These are phyloP conservation scores for Cheilosia scutellata DNA, from an alignment of 2,888 invertebrate species.

Conservation along the genomic window DNA sequence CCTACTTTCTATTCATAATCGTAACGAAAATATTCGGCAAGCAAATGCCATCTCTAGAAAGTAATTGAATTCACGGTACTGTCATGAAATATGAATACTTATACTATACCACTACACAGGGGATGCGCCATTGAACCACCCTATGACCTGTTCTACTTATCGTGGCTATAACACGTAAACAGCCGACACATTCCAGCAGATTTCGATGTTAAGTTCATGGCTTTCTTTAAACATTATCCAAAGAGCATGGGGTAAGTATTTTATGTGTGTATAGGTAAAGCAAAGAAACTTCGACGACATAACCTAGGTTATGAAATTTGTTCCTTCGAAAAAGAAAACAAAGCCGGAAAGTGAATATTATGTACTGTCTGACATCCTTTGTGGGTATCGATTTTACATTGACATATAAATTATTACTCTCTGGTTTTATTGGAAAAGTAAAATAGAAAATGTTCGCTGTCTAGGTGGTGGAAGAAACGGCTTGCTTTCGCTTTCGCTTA, in stretches of 20 bases:
- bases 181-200: slow-evolving; percentile 42
- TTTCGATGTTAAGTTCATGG: slow-evolving; percentile 37
- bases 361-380: slow-evolving; percentile 31
- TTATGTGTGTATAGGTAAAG: background rate
- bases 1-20: background rate
- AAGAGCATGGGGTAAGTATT: too few relatives aligned
- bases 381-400: slow-evolving; percentile 46
- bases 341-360: slow-evolving; percentile 1
- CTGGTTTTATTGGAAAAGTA: background rate
- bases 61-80: slow-evolving; percentile 51
- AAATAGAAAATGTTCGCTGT: background rate
- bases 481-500: slow-evolving; percentile 28
- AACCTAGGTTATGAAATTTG: slow-evolving; percentile 44
- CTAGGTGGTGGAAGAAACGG: slow-evolving; percentile 1
- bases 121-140: slow-evolving; percentile 7
- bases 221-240: background rate
- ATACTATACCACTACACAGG: background rate
- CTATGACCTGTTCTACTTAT: background rate
- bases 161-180: slow-evolving; percentile 9
- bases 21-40: too few relatives aligned
- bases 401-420: slow-evolving; percentile 36
- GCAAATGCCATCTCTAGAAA: background rate
- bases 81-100: slow-evolving; percentile 44
- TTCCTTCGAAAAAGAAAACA: slow-evolving; percentile 4
- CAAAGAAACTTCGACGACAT: slow-evolving; percentile 13